Evolutionary conservation across 2,113 vertebrate species (phyloP).

Genomic region (Pterocles burchelli): DNA sequence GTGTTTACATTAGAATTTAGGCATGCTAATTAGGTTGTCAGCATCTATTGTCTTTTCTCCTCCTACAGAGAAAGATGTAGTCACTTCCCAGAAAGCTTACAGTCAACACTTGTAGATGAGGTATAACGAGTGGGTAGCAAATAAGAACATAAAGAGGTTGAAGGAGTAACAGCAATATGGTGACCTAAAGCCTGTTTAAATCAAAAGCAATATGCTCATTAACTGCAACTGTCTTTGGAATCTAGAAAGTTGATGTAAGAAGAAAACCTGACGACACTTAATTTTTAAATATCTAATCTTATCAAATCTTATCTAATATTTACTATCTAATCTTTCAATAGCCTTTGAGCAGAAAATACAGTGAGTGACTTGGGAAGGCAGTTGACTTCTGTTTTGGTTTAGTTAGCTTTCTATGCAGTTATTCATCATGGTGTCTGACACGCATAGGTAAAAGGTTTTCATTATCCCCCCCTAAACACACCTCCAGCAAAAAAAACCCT

Average conservation of each 20-base stretch:
- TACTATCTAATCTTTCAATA: background rate
- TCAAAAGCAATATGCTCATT: constrained; percentile 43
- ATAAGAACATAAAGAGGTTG: background rate
- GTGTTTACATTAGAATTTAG: background rate
- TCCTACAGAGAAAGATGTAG: background rate
- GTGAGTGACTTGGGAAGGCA: background rate
- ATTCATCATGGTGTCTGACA: background rate
- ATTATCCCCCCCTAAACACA: background rate
- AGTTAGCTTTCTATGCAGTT: background rate
- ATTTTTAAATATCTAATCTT: background rate
- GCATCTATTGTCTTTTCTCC: background rate
- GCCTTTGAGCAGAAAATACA: background rate
- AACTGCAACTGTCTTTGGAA: background rate
- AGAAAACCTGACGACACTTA: background rate
- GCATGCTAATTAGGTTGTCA: background rate
- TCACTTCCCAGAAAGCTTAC: background rate
- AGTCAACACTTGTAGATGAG: background rate
- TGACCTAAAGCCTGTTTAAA: background rate
- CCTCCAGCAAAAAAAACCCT: background rate
- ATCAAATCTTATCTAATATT: no score
- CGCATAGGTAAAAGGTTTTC: background rate
- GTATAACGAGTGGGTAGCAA: background rate
- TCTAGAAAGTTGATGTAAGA: background rate
- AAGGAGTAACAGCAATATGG: background rate
- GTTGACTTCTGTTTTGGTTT: background rate